Base-by-base conservation (phyloP, 2,113 vertebrate species). In the Oryzias celebensis region DNA sequence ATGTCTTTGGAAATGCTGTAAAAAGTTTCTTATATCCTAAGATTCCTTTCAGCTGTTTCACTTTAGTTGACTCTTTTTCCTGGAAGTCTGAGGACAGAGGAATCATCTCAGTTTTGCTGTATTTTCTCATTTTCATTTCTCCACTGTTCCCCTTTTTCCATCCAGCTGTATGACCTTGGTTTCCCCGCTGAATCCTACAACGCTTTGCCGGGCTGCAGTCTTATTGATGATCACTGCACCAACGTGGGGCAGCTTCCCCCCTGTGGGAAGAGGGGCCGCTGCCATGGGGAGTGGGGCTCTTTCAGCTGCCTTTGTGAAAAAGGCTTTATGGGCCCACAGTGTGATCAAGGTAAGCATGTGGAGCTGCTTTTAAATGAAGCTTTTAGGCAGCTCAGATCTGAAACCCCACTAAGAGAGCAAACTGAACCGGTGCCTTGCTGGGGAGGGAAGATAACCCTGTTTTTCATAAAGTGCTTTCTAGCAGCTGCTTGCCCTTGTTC, bases 151-250 rank as follows among this genome's bases (percentile, higher is more conserved):
- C 14, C 4, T 65, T 13, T 54, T 44, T 56, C 51, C 55, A 24
- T 70, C 74, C 68, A 93, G 92, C 66, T 94, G 0, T 95, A 94
- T 57, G 94, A 96, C 87, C 92, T 96, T 52, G 92, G 91, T 24
- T 90, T 91, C 70, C 92, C 94, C 2, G 91, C 93, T 28, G 94
- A 95, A 77, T 92, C 92, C 4, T 75, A 72, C 52, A 89, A 89
- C 62, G 92, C 91, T 54, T 73, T 88, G 31, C 91, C 93, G 0
- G 93, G 92, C 52, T 95, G 94, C 68, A 54, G 64, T 14, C 85
- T 92, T 71, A 92, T 85, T 0, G 93, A 94, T 52, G 88, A 89
- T 61, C 91, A 88, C 75, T 96, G 95, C 75, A 78, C 88, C 71
- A 88, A 78, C 75, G 55, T 70, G 73, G 92, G 84, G 87, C 16